Conservation (phyloP, 2,797 vertebrate genomes). For the Muraenolepis orangiensis region DNA sequence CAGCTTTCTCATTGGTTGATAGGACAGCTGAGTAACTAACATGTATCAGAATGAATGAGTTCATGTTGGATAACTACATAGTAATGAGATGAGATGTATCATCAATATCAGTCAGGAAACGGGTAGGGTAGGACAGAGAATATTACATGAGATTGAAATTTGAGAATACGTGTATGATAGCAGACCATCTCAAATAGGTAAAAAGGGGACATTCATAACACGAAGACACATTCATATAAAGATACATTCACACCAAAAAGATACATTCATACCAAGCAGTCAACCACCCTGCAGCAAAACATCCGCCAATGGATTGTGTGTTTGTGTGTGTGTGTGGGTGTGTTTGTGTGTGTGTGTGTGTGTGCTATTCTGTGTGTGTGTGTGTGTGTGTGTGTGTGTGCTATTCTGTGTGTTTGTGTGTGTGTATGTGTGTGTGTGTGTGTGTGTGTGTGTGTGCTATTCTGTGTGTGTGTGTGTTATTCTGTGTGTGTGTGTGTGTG, state of each 20-base stretch:
- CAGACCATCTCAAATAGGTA: too few relatives aligned
- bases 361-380: constrained; percentile 41
- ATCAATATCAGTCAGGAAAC: too few relatives aligned
- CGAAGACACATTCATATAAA: constrained; percentile 67
- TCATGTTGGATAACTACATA: neutral
- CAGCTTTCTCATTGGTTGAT: too few relatives aligned
- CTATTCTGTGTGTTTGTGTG: constrained; percentile 19
- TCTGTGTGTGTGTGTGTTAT: constrained; percentile 18
- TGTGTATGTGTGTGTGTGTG: constrained; percentile 29
- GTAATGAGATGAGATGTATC: too few relatives aligned
- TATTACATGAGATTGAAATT: neutral
- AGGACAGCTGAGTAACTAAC: too few relatives aligned
- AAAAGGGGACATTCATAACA: too few relatives aligned
- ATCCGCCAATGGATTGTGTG: constrained; percentile 28
- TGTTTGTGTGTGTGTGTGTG: constrained; percentile 33
- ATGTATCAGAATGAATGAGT: too few relatives aligned
- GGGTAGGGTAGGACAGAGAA: neutral
- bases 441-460: constrained; percentile 26
- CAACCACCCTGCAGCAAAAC: neutral
- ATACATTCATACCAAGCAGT: constrained; percentile 45
- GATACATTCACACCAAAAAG: constrained; percentile 58
- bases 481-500: constrained; percentile 16
- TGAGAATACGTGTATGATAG: too few relatives aligned
- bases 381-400: constrained; percentile 41
- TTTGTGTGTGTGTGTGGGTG: constrained; percentile 34